Conservation (phyloP, 2,113 vertebrate genomes). For the Antennarius striatus region DNA sequence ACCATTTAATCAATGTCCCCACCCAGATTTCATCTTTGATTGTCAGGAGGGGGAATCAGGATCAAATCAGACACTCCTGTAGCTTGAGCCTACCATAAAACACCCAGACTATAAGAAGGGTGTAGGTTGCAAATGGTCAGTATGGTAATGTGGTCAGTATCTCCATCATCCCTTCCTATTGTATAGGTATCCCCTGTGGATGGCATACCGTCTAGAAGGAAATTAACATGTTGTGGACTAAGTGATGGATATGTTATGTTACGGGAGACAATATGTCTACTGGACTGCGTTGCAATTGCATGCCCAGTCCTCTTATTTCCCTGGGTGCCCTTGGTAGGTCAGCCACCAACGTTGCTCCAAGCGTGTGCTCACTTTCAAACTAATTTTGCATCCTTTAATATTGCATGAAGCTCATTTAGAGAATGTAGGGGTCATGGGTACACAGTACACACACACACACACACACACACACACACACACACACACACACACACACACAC, state of each 20-base stretch:
- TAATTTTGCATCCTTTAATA: slow-evolving; percentile 86
- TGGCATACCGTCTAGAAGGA: slow-evolving; percentile 4
- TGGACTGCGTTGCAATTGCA: slow-evolving; percentile 45
- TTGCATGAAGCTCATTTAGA: slow-evolving; percentile 91
- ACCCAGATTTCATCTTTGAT: no score
- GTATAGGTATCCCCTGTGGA: slow-evolving; percentile 30
- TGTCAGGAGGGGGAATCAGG: no score
- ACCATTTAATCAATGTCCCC: no score
- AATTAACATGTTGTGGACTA: slow-evolving; percentile 48
- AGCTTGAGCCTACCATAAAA: neutral
- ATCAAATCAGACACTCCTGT: no score
- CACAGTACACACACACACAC: slow-evolving; percentile 56
- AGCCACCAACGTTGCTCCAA: slow-evolving; percentile 45
- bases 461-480: slow-evolving; percentile 67
- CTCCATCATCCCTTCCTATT: slow-evolving; percentile 31
- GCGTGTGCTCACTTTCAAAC: slow-evolving; percentile 50
- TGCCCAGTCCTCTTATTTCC: slow-evolving; percentile 72
- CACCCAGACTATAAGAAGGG: neutral
- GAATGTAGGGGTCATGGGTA: slow-evolving; percentile 78
- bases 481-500: slow-evolving; percentile 52
- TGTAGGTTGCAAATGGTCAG: slow-evolving; percentile 15
- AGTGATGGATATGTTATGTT: slow-evolving; percentile 57
- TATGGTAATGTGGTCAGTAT: slow-evolving; percentile 31
- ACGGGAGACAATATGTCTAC: slow-evolving; percentile 57
- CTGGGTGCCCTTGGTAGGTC: slow-evolving; percentile 70